A percentile compares a stretch with the other conserved stretches of the same genome.
These are phyloP conservation scores for Irena cyanogastra DNA, from an alignment of 2,113 vertebrate species.

Conservation along the genomic window DNA sequence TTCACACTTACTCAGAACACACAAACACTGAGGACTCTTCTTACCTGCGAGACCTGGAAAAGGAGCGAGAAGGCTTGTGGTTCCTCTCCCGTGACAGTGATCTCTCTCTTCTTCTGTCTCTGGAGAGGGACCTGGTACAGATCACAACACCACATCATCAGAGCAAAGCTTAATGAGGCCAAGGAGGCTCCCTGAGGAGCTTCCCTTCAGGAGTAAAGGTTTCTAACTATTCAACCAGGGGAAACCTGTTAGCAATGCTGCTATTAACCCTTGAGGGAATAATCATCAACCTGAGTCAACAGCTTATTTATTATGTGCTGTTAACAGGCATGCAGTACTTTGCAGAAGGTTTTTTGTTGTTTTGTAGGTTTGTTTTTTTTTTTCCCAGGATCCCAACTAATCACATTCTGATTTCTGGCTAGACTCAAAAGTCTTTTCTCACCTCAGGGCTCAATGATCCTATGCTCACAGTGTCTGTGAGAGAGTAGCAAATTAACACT, in stretches of 20 bases:
- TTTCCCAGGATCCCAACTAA: background rate
- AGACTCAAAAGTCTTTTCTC: background rate
- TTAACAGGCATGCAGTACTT: fast-evolving
- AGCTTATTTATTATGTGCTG: background rate
- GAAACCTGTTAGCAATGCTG: background rate
- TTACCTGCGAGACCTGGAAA: conserved; percentile 94
- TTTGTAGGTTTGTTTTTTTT: no score
- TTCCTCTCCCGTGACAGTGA: conserved; percentile 93
- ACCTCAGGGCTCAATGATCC: background rate
- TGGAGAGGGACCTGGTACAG: conserved; percentile 85
- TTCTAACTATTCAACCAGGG: background rate
- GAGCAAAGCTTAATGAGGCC: background rate
- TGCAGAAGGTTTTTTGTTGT: background rate
- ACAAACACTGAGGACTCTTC: background rate
- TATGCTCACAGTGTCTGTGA: background rate
- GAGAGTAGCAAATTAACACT: fast-evolving
- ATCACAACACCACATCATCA: background rate
- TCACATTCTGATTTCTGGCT: background rate
- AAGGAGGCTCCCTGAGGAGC: background rate
- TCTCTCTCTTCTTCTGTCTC: conserved; percentile 91
- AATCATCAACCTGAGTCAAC: background rate
- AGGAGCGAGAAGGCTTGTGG: conserved; percentile 90
- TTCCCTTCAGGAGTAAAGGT: background rate
- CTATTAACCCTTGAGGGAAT: background rate
- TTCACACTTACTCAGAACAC: background rate